Conservation (phyloP, 2,888 invertebrate genomes). For the Strigamia crassipes region DNA sequence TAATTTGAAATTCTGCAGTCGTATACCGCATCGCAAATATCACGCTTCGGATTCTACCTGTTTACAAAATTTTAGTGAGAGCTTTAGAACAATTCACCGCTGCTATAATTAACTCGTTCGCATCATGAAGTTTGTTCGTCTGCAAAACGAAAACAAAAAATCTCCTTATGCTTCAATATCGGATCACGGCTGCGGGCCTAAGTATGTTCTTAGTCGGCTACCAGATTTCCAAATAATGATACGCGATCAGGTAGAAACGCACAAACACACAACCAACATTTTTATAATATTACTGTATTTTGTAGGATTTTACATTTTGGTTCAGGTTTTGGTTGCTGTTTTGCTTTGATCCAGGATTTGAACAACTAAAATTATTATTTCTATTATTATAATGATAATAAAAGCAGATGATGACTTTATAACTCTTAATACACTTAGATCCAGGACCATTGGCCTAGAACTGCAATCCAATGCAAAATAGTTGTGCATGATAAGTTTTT, state of each 20-base stretch:
- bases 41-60: neutral
- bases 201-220: neutral
- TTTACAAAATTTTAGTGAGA: neutral
- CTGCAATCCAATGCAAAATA: neutral
- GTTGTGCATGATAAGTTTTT: neutral
- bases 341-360: neutral
- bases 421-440: neutral
- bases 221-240: neutral
- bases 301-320: neutral
- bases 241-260: neutral
- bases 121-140: neutral
- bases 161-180: neutral
- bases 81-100: neutral
- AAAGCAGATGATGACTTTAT: neutral
- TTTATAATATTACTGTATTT: neutral
- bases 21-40: neutral
- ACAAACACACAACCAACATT: neutral
- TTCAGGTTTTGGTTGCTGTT: neutral
- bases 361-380: neutral
- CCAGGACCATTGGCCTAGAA: neutral
- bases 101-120: neutral
- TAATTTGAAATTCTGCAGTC: no score
- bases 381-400: neutral
- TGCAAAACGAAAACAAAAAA: neutral
- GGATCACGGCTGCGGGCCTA: neutral